phyloP scores from a whole-genome alignment of 1,140 invertebrate genomes.

The Drosophila nigromelanica region DNA sequence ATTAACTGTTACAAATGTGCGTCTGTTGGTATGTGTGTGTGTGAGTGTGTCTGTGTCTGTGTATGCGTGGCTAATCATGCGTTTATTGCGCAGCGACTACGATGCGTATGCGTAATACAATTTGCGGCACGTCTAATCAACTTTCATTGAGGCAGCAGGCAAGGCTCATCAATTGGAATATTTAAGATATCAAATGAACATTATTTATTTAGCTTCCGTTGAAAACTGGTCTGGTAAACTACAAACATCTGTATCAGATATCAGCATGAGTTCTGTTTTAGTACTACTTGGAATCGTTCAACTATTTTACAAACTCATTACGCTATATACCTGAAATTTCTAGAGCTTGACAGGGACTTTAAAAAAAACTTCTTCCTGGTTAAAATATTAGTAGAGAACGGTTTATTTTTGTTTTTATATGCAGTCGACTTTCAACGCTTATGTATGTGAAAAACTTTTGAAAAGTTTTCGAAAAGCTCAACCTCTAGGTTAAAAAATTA shows the following conservation, averaged over 20 bases:
- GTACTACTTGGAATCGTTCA: background rate
- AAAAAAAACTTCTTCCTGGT: no score
- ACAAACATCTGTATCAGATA: background rate
- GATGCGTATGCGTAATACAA: conserved; percentile 25
- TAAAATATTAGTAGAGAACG: no score
- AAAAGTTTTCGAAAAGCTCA: no score
- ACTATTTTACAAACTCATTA: no score
- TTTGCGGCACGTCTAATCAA: conserved; percentile 26
- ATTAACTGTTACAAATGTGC: conserved; percentile 66
- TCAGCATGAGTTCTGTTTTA: background rate
- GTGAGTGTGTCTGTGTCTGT: no score
- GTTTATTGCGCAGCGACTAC: conserved; percentile 28
- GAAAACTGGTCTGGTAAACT: background rate
- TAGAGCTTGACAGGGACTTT: no score
- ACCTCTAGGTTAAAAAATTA: no score
- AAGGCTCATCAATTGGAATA: conserved; percentile 4
- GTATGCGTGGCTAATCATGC: conserved; percentile 37
- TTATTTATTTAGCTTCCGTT: background rate
- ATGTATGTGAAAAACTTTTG: no score
- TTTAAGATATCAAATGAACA: conserved; percentile 12
- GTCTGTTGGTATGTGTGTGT: background rate
- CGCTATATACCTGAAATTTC: no score
- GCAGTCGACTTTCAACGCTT: no score
- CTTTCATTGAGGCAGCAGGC: conserved; percentile 9
- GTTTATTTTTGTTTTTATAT: no score